Evolutionary conservation across 1,140 invertebrate genomes (phyloP).

Genomic region (Pantala flavescens): DNA sequence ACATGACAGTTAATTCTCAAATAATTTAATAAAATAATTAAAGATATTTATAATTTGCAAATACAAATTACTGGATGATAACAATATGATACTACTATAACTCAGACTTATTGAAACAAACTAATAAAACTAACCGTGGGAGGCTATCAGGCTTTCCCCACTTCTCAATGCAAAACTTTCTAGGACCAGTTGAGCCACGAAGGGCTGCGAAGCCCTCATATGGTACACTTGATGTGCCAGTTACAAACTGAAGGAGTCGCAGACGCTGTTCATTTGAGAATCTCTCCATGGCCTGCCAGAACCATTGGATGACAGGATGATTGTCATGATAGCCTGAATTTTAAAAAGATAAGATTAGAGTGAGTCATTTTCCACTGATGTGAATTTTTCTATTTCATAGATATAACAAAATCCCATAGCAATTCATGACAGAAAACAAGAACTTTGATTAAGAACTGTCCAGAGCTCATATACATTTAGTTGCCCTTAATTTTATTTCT

Average conservation of each 20-base stretch:
- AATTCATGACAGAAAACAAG: too few species aligned
- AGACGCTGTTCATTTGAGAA: conserved; percentile 92
- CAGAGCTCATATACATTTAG: too few species aligned
- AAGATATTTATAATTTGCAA: too few species aligned
- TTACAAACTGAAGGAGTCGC: conserved; percentile 89
- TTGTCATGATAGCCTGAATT: conserved; percentile 78
- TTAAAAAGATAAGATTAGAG: conserved; percentile 17
- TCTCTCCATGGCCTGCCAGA: conserved; percentile 84
- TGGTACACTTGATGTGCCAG: conserved; percentile 92
- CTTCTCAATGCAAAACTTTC: conserved; percentile 96
- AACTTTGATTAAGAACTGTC: too few species aligned
- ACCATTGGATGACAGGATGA: conserved; percentile 91
- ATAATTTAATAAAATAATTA: too few species aligned
- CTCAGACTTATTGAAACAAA: too few species aligned
- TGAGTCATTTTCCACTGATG: background rate
- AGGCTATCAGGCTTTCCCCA: conserved; percentile 92
- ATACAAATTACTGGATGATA: too few species aligned
- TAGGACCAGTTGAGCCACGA: conserved; percentile 85
- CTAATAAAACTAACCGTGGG: conserved; percentile 53
- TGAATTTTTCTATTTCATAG: background rate
- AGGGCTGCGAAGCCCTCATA: conserved; percentile 94
- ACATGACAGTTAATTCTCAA: too few species aligned
- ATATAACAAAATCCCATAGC: too few species aligned
- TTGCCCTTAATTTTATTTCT: too few species aligned
- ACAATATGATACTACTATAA: too few species aligned